A percentile compares a stretch with the other conserved stretches of the same genome.
Conservation (phyloP, 2,888 invertebrate genomes). For the Dione juno region DNA sequence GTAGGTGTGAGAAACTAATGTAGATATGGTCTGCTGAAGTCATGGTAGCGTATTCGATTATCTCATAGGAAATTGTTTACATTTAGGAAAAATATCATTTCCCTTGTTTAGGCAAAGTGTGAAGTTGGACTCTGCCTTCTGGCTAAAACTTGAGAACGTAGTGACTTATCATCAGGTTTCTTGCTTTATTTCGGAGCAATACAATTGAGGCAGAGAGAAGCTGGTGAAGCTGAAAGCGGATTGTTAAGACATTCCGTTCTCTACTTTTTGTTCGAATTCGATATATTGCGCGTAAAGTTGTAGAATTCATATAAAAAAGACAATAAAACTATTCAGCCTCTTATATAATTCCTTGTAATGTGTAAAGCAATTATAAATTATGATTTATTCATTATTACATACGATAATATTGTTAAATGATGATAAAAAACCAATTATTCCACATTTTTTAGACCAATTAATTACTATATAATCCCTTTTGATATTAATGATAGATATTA, state of each 20-base stretch:
- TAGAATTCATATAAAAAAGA: no score
- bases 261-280: no score
- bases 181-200: no score
- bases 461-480: not conserved
- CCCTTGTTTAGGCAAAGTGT: not conserved
- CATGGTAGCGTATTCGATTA: not conserved
- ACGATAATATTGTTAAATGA: not conserved
- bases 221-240: no score
- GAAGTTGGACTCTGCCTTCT: not conserved
- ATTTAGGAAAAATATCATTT: not conserved
- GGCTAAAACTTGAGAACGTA: not conserved
- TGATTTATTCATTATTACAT: not conserved
- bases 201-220: no score
- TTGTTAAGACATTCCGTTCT: no score
- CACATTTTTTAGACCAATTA: not conserved
- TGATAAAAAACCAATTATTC: not conserved
- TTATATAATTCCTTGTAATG: not conserved
- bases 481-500: not conserved
- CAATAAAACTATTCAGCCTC: not conserved
- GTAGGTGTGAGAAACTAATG: not conserved
- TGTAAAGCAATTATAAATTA: not conserved
- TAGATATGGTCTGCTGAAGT: not conserved
- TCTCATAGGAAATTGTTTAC: not conserved
- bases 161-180: no score
- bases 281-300: not conserved